Conservation (phyloP, 2,113 vertebrate genomes). For the Nanorana parkeri region DNA sequence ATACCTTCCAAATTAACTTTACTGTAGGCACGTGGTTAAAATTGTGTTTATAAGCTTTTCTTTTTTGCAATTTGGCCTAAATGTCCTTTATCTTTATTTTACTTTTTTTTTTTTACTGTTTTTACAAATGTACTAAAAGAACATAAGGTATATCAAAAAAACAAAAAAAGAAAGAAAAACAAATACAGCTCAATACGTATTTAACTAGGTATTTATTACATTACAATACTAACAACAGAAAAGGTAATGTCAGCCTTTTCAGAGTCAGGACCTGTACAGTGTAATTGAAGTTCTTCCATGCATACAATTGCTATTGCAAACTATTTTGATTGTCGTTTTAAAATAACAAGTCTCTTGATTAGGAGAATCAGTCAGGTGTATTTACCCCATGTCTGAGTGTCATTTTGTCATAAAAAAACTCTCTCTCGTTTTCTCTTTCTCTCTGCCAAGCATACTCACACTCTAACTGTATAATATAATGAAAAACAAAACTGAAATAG, state of each 20-base stretch:
- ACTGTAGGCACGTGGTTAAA: too few relatives aligned
- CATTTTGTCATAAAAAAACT: background rate
- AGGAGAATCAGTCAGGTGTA: conserved; percentile 28
- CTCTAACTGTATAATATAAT: background rate
- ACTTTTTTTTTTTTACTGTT: background rate
- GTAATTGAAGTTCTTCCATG: conserved; percentile 43
- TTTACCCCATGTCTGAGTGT: background rate
- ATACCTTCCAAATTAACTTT: too few relatives aligned
- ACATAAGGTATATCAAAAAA: background rate
- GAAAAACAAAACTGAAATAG: background rate
- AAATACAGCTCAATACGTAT: background rate
- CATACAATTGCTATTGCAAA: conserved; percentile 39
- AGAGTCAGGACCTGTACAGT: conserved; percentile 21
- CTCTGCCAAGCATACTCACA: background rate
- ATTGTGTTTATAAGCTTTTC: too few relatives aligned
- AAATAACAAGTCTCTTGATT: conserved; percentile 42
- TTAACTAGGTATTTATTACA: conserved; percentile 1
- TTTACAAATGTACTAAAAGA: background rate
- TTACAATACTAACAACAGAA: conserved; percentile 22
- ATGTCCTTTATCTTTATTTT: background rate
- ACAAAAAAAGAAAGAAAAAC: background rate
- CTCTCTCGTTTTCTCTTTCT: background rate
- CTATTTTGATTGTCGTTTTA: conserved; percentile 32
- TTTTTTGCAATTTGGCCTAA: too few relatives aligned
- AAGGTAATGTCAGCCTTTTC: conserved; percentile 37